Conservation (phyloP, 2,113 vertebrate genomes). For the Amblyornis subalaris region DNA sequence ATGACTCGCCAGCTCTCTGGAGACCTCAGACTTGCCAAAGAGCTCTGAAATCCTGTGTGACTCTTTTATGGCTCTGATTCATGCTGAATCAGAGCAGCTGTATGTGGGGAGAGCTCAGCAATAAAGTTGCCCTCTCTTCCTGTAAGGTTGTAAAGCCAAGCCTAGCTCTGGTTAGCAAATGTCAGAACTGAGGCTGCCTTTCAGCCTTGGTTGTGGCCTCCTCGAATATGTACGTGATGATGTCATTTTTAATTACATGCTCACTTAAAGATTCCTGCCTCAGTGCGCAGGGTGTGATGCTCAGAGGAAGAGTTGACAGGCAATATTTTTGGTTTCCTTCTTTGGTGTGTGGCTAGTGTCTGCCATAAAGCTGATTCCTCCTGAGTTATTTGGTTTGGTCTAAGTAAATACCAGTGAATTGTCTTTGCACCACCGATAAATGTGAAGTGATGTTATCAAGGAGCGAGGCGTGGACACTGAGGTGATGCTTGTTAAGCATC, state of each 20-base stretch:
- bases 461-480: not conserved
- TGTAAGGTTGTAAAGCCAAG: not conserved
- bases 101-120: not conserved
- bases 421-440: not conserved
- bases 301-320: not conserved
- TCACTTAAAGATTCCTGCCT: not conserved
- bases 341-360: not conserved
- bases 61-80: constrained; percentile 17
- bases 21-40: not conserved
- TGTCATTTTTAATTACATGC: not conserved
- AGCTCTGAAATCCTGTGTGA: not conserved
- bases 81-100: constrained; percentile 33
- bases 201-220: not conserved
- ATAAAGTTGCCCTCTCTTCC: not conserved
- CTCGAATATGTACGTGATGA: accelerated
- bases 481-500: not conserved
- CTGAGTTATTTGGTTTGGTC: not conserved
- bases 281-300: not conserved
- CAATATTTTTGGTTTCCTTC: not conserved
- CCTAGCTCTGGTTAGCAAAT: not conserved
- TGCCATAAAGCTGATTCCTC: not conserved
- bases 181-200: not conserved
- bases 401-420: not conserved
- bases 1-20: not conserved
- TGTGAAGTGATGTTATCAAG: not conserved